Conservation (phyloP, 2,888 invertebrate genomes). For the Falcaria lacertinaria region DNA sequence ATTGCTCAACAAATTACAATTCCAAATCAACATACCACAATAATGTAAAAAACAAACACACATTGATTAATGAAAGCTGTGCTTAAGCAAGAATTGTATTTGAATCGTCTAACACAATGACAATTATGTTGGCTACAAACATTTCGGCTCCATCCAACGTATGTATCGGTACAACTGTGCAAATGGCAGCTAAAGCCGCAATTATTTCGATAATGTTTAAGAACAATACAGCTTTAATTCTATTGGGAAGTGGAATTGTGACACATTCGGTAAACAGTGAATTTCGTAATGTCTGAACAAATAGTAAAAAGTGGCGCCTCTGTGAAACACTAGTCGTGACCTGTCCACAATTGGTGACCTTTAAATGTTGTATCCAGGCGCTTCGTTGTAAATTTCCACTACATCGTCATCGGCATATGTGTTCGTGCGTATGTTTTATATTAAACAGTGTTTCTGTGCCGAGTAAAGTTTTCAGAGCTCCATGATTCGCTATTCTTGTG, state of each 20-base stretch:
- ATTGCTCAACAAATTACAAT: background rate
- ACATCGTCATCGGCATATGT: background rate
- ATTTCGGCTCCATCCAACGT: background rate
- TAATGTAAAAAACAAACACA: background rate
- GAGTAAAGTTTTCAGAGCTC: too few relatives aligned
- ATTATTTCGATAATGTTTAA: constrained; percentile 3
- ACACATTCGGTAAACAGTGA: constrained; percentile 6
- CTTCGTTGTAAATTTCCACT: background rate
- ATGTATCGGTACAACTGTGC: background rate
- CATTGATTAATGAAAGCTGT: background rate
- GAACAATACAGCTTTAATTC: constrained; percentile 12
- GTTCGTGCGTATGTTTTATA: too few relatives aligned
- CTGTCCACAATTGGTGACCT: background rate
- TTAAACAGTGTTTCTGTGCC: too few relatives aligned
- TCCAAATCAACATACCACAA: background rate
- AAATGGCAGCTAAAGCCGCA: background rate
- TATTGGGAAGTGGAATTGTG: constrained; percentile 7
- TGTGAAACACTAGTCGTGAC: background rate
- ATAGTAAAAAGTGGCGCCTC: background rate
- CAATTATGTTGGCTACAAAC: background rate
- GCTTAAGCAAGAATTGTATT: background rate
- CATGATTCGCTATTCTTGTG: too few relatives aligned
- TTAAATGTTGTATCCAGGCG: background rate
- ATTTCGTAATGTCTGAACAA: background rate
- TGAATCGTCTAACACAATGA: background rate